Base-by-base conservation (phyloP, 2,888 invertebrate genomes). In the Netelia melanura region DNA sequence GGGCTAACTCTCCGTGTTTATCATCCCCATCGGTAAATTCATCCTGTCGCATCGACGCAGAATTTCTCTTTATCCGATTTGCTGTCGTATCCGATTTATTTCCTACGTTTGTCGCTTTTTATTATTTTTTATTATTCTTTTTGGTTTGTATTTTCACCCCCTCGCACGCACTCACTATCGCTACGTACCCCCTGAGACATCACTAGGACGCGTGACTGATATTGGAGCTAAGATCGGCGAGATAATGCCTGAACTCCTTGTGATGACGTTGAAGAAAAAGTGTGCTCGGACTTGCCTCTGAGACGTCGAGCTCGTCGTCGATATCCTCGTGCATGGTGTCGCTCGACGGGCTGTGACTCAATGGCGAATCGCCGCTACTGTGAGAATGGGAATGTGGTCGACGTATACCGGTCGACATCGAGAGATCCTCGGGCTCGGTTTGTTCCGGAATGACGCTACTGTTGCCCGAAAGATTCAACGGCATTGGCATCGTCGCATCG, bases 381-480 rank as follows among this genome's bases (percentile, higher is more conserved):
- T 95, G 95, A 2, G 95, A 95, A 23, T 92, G 92, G 0, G 92
- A 92, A 52, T 90, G 91, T 0, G 90, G 89, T 75, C 92, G 89
- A 87, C 94, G 89, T 87, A 94, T 90, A 0, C 95, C 94, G 5
- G 95, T 95, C 67, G 95, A 96, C 95, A 98, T 96, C 78, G 98
- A 98, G 86, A 98, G 95, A 93, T 98, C 98, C 93, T 98, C 98
- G 8, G 98, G 98, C 93, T 98, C 98, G 1, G 98, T 98, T 94
- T 98, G 98, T 93, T 97, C 98, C 21, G 98, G 98, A 68, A 96
- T 92, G 8, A 90, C 87, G 30, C 85, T 84, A n/a, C 86, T 87
- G 17, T 87, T 93, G 94, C 93, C 94, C 92, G 93, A 95, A 91
- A 88, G 95, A 94, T 94, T 95, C 94, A 94, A 95, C 94, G 87